Conservation (phyloP, 2,888 invertebrate species). For the Himalopsyche tibetana region DNA sequence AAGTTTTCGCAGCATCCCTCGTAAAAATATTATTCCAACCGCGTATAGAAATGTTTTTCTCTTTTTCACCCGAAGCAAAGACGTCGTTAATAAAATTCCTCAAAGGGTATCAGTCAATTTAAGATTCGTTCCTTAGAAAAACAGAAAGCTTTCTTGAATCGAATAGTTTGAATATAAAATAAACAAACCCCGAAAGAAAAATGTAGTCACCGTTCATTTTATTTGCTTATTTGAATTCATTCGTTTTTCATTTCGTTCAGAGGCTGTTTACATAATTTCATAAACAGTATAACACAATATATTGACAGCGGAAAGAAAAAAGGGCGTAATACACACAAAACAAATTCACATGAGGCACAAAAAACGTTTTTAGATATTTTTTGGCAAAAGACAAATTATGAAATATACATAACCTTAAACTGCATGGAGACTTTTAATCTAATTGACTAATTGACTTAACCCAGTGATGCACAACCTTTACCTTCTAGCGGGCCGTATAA, state of each 20-base stretch:
- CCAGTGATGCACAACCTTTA: too few relatives aligned
- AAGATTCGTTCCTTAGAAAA: conserved; percentile 9
- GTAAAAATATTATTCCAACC: conserved; percentile 13
- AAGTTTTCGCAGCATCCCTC: background rate
- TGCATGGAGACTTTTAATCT: too few relatives aligned
- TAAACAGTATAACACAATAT: too few relatives aligned
- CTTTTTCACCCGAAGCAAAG: background rate
- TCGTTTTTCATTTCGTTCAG: background rate
- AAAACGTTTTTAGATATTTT: too few relatives aligned
- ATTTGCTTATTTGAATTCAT: background rate
- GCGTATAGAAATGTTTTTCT: background rate
- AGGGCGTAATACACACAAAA: too few relatives aligned
- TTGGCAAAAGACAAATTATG: too few relatives aligned
- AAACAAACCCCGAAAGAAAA: conserved; percentile 1
- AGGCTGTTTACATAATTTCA: background rate
- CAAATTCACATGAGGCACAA: too few relatives aligned
- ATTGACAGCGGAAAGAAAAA: too few relatives aligned
- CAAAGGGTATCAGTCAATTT: conserved; percentile 25
- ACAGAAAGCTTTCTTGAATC: conserved; percentile 10
- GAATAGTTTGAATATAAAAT: conserved; percentile 49
- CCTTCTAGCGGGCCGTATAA: too few relatives aligned
- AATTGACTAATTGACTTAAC: too few relatives aligned
- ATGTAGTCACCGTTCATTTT: background rate
- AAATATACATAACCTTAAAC: too few relatives aligned
- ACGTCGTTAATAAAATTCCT: background rate